Conservation (phyloP, 2,888 invertebrate genomes). For the Carpatolechia fugitivella region DNA sequence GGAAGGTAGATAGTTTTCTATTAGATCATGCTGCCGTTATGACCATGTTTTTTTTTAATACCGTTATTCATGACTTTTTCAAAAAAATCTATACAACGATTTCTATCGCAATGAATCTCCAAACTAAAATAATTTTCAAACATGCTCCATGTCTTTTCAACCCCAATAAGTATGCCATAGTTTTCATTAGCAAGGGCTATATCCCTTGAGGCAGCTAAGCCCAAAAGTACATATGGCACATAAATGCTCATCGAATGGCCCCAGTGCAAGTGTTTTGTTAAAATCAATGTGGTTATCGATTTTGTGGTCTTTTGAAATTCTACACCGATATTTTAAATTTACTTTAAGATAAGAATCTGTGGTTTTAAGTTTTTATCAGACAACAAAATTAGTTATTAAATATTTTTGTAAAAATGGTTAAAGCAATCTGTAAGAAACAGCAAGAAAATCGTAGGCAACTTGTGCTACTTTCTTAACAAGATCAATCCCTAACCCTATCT, state of each 20-base stretch:
- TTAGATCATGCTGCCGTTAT: too few relatives aligned
- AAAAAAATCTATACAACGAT: too few relatives aligned
- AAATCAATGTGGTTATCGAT: slow-evolving; percentile 37
- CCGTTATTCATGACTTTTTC: too few relatives aligned
- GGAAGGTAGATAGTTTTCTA: too few relatives aligned
- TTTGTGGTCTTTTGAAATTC: slow-evolving; percentile 6
- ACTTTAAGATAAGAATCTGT: not conserved
- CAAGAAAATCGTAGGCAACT: too few relatives aligned
- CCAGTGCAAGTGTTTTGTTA: slow-evolving; percentile 21
- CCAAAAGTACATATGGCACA: slow-evolving; percentile 74
- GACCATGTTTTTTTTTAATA: too few relatives aligned
- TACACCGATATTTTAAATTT: not conserved
- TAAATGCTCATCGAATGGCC: slow-evolving; percentile 73
- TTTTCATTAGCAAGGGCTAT: slow-evolving; percentile 55
- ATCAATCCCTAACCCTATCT: too few relatives aligned
- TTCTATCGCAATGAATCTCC: too few relatives aligned
- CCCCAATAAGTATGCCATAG: slow-evolving; percentile 24
- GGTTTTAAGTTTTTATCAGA: not conserved
- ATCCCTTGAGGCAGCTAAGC: slow-evolving; percentile 58
- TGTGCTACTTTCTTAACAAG: too few relatives aligned
- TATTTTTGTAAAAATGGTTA: not conserved
- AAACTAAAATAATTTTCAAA: not conserved
- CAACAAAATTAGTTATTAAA: too few relatives aligned
- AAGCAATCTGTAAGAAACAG: too few relatives aligned
- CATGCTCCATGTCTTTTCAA: not conserved